These are phyloP conservation scores for Caenorhabditis parvicauda DNA, from an alignment of 2,888 invertebrate genomes.

Conservation along the genomic window DNA sequence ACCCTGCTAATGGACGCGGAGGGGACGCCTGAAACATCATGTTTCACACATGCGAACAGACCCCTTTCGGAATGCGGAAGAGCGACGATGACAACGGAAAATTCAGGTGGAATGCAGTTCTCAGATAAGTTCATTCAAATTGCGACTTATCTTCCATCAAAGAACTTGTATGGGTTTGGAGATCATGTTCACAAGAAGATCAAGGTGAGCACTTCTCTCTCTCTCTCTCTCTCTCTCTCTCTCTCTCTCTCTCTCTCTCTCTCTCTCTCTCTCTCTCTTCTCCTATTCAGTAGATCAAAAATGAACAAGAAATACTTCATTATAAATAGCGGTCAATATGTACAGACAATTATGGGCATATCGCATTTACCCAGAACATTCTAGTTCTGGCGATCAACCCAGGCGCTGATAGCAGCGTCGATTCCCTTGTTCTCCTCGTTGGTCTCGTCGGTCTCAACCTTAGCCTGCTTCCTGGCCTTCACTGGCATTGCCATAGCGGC, in stretches of 20 bases:
- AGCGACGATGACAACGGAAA: neutral
- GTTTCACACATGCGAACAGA: neutral
- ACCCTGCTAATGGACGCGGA: too few relatives aligned
- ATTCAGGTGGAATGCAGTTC: constrained; percentile 49
- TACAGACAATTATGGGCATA: too few relatives aligned
- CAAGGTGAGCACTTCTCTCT: constrained; percentile 25
- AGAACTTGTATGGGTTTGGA: constrained; percentile 57
- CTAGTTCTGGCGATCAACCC: constrained; percentile 45
- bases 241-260: too few relatives aligned
- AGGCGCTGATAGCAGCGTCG: constrained; percentile 43
- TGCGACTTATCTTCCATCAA: constrained; percentile 48
- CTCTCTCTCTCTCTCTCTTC: too few relatives aligned
- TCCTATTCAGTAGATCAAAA: too few relatives aligned
- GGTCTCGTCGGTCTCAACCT: constrained; percentile 8
- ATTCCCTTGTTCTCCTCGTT: constrained; percentile 31
- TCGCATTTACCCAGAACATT: constrained; percentile 6
- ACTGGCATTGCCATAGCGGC: constrained; percentile 48
- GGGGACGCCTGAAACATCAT: too few relatives aligned
- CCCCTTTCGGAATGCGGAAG: neutral
- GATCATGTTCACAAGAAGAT: constrained; percentile 55
- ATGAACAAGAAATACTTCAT: too few relatives aligned
- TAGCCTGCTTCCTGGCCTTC: constrained; percentile 24
- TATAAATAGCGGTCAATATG: too few relatives aligned
- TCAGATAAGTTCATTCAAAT: constrained; percentile 58
- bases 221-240: neutral